Evolutionary conservation across 2,113 vertebrate species (phyloP).

Genomic region (Toxotes jaculatrix): DNA sequence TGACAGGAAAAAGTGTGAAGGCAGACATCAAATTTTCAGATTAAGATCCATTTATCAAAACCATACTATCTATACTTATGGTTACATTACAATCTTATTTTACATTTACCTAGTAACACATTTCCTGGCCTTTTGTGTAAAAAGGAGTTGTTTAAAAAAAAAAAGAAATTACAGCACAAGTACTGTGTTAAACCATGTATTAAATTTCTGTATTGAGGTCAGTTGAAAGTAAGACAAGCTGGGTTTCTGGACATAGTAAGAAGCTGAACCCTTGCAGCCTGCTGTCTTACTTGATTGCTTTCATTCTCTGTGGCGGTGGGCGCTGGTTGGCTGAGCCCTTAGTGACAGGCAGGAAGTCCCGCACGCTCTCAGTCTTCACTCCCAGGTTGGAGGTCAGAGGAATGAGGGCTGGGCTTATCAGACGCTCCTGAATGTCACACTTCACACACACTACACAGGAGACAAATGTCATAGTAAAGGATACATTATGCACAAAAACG

Average conservation of each 20-base stretch:
- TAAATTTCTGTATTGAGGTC: not conserved
- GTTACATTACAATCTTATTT: too few species aligned
- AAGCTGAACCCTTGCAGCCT: not conserved
- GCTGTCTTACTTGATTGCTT: slow-evolving; percentile 86
- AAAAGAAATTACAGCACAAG: not conserved
- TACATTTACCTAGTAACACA: not conserved
- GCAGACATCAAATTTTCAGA: not conserved
- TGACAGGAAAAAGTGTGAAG: not conserved
- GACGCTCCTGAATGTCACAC: slow-evolving; percentile 93
- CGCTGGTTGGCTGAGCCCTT: slow-evolving; percentile 82
- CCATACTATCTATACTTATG: too few species aligned
- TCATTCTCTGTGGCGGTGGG: slow-evolving; percentile 77
- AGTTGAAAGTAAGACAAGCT: not conserved
- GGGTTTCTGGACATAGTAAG: not conserved
- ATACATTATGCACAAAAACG: not conserved
- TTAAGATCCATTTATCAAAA: too few species aligned
- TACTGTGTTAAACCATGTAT: not conserved
- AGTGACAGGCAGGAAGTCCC: slow-evolving; percentile 79
- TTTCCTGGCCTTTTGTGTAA: not conserved
- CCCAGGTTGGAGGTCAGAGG: slow-evolving; percentile 77
- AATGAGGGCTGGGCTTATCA: slow-evolving; percentile 91
- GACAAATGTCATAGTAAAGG: not conserved
- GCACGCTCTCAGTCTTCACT: slow-evolving; percentile 79
- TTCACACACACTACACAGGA: slow-evolving; percentile 89
- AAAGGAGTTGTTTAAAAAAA: not conserved